Percentiles rank a stretch among this genome's conserved stretches.
These are phyloP conservation scores for Tragulus kanchil DNA, from an alignment of 2,113 vertebrate genomes.

Conservation along the genomic window DNA sequence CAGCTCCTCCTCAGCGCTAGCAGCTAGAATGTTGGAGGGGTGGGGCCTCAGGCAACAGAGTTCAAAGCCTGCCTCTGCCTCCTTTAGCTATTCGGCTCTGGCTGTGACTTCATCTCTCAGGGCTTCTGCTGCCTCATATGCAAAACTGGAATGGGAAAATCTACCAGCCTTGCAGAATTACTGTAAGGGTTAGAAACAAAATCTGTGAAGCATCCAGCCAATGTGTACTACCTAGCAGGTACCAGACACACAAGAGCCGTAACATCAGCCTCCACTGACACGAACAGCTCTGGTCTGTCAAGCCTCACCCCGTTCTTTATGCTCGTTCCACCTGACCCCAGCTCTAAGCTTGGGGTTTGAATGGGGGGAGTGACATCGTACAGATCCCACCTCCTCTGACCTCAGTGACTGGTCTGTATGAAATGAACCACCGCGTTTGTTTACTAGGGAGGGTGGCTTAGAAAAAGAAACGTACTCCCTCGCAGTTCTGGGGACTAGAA, in stretches of 20 bases:
- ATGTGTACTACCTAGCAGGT: neutral
- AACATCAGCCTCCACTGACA: fast-evolving
- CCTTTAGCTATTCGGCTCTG: neutral
- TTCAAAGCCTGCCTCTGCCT: neutral
- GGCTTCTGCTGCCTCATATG: neutral
- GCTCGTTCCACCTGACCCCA: neutral
- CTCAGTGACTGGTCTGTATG: neutral
- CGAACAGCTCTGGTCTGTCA: neutral
- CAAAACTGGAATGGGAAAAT: neutral
- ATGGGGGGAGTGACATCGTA: no score
- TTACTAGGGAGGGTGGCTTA: neutral
- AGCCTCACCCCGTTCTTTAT: neutral
- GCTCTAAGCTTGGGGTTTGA: neutral
- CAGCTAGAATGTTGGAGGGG: neutral
- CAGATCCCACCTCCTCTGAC: neutral
- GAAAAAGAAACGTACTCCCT: neutral
- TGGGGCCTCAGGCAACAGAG: neutral
- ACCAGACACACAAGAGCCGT: neutral
- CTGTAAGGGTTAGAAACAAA: neutral
- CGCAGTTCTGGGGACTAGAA: neutral
- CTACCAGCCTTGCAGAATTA: neutral
- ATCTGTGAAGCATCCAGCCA: neutral
- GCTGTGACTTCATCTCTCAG: neutral
- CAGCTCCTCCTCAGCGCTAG: neutral
- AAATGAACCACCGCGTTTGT: neutral